Evolutionary conservation across 2,797 vertebrate species (phyloP).

Genomic region (Coracias cyanogaster): DNA sequence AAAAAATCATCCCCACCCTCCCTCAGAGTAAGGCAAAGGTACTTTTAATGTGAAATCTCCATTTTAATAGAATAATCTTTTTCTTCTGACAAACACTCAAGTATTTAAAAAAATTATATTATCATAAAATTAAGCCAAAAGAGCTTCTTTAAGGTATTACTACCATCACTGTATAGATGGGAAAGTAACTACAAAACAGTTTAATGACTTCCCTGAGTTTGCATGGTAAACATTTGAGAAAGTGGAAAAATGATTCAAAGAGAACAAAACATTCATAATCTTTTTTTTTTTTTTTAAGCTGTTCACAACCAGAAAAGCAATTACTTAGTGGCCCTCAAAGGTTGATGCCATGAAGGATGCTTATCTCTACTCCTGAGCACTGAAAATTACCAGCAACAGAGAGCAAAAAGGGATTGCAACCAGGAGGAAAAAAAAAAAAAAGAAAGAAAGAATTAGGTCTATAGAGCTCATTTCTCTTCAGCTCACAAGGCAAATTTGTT

Average conservation of each 20-base stretch:
- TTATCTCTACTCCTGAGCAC: neutral
- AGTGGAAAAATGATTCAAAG: constrained; percentile 4
- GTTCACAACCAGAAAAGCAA: constrained; percentile 24
- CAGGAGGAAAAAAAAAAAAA: neutral
- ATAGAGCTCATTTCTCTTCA: constrained; percentile 19
- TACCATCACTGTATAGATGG: neutral
- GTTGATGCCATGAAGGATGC: neutral
- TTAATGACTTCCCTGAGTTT: neutral
- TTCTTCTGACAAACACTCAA: neutral
- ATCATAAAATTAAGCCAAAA: constrained; percentile 36
- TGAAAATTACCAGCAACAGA: neutral
- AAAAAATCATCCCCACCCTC: neutral
- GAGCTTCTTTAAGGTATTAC: constrained; percentile 11
- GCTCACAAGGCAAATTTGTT: constrained; percentile 53
- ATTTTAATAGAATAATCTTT: neutral
- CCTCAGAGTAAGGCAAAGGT: neutral
- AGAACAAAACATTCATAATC: neutral
- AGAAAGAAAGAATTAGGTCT: neutral
- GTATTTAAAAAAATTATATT: constrained; percentile 8
- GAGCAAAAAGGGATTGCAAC: neutral
- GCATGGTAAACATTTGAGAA: constrained; percentile 14
- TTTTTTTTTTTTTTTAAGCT: neutral
- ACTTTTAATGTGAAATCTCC: neutral
- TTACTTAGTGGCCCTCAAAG: constrained; percentile 38
- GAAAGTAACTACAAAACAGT: constrained; percentile 18